phyloP scores from a whole-genome alignment of 1,140 invertebrate genomes.

The Euschistus heros region DNA sequence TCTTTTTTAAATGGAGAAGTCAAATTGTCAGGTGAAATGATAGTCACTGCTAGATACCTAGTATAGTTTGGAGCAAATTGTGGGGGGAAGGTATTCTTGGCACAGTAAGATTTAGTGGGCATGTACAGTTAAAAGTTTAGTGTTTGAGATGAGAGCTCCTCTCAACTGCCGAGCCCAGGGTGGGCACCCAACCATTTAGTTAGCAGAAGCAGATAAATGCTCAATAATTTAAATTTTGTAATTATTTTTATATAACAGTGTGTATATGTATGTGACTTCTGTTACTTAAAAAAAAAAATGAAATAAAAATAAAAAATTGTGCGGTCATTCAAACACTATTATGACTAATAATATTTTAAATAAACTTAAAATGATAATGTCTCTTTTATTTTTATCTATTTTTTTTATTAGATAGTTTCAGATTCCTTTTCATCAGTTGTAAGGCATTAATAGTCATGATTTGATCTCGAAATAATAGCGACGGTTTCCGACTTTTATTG shows the following conservation, averaged over 20 bases:
- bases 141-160: background rate
- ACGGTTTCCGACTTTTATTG: no score
- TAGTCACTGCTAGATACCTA: slow-evolving; percentile 10
- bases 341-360: no score
- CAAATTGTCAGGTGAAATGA: slow-evolving; percentile 1
- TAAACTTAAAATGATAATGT: no score
- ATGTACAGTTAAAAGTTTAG: background rate
- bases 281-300: background rate
- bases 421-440: no score
- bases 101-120: background rate
- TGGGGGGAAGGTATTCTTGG: slow-evolving; percentile 2
- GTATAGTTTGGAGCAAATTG: background rate
- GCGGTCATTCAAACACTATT: no score
- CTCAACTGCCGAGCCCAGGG: background rate
- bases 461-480: no score
- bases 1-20: background rate
- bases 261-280: background rate
- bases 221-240: slow-evolving; percentile 17
- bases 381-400: no score
- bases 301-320: no score
- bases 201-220: slow-evolving; percentile 5
- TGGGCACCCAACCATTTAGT: background rate
- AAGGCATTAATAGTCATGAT: no score
- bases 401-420: no score
- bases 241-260: slow-evolving; percentile 13